These are phyloP conservation scores for Ellobius talpinus DNA, from an alignment of 2,113 vertebrate genomes.

Conservation along the genomic window DNA sequence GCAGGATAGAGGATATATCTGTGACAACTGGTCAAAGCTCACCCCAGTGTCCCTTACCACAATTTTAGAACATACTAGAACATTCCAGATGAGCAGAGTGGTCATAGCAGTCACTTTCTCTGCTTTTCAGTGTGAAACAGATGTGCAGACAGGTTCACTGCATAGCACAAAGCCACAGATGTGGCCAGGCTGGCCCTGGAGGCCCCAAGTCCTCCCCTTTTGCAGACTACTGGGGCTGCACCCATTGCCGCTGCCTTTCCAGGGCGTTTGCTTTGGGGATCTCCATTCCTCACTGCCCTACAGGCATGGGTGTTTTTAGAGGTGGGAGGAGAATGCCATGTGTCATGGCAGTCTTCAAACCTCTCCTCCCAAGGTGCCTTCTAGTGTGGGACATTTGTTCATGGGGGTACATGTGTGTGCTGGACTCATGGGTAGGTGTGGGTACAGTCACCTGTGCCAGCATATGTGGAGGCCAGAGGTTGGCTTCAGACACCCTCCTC, in stretches of 20 bases:
- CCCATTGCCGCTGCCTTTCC: too few species aligned
- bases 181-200: neutral
- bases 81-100: neutral
- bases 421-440: too few species aligned
- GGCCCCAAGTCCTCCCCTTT: neutral
- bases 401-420: too few species aligned
- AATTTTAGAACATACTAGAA: neutral
- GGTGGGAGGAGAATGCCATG: neutral
- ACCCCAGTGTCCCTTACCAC: neutral
- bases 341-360: neutral
- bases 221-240: accelerated
- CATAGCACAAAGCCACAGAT: neutral
- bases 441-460: neutral
- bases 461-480: neutral
- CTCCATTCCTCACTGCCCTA: too few species aligned
- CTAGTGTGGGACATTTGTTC: neutral
- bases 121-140: neutral
- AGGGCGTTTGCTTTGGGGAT: neutral
- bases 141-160: neutral
- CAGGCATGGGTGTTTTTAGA: neutral
- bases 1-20: neutral
- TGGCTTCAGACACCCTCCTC: too few species aligned
- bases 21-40: neutral
- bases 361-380: neutral
- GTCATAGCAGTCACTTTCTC: neutral